Percentiles rank a stretch among this genome's conserved stretches.
Evolutionary conservation across 2,888 invertebrate genomes (phyloP).

Genomic region (Mythimna loreyi): DNA sequence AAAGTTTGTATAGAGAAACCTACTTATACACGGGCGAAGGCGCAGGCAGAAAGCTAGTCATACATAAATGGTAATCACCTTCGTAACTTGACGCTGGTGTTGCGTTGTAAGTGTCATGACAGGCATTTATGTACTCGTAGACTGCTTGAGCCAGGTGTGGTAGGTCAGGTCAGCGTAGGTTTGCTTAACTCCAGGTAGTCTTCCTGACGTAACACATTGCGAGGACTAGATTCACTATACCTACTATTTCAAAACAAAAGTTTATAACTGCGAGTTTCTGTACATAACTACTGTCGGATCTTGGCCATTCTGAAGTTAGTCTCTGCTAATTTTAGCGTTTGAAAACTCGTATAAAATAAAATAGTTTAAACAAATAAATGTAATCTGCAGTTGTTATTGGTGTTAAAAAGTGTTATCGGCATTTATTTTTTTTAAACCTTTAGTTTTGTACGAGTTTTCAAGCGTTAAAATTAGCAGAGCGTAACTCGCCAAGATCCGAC

Average conservation of each 20-base stretch:
- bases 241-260: conserved; percentile 17
- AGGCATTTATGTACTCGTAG: conserved; percentile 2
- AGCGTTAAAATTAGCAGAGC: too few species aligned
- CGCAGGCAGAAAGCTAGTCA: too few species aligned
- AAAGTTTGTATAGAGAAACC: too few species aligned
- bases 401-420: too few species aligned
- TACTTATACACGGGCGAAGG: too few species aligned
- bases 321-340: too few species aligned
- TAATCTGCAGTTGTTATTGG: too few species aligned
- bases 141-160: conserved; percentile 15
- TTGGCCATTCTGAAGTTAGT: not conserved
- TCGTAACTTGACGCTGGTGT: conserved; percentile 13
- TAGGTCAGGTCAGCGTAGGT: conserved; percentile 27
- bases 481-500: too few species aligned
- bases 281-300: not conserved
- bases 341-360: too few species aligned
- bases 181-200: conserved; percentile 8
- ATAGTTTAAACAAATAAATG: too few species aligned
- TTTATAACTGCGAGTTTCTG: conserved; percentile 10
- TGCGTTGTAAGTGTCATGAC: conserved; percentile 22
- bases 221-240: conserved; percentile 3
- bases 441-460: too few species aligned
- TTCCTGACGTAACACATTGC: conserved; percentile 22
- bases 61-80: conserved; percentile 10
- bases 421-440: too few species aligned